phyloP scores from a whole-genome alignment of 2,797 vertebrate species.

The Macrochelys suwanniensis region DNA sequence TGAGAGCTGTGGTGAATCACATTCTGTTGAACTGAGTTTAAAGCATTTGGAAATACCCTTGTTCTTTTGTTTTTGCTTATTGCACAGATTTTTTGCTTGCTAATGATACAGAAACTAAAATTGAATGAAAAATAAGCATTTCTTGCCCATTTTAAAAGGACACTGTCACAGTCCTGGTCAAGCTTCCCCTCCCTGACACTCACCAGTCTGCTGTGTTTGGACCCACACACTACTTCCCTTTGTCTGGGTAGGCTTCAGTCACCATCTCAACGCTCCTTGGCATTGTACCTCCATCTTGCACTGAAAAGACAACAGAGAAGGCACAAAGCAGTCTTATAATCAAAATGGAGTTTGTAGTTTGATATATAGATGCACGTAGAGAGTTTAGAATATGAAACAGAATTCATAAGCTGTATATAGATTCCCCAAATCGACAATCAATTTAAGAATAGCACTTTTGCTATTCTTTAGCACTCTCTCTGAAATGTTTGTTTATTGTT shows the following conservation, averaged over 20 bases:
- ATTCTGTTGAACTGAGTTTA: constrained; percentile 57
- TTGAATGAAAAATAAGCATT: constrained; percentile 52
- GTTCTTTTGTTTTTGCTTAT: constrained; percentile 46
- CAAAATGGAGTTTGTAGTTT: not conserved
- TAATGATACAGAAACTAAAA: constrained; percentile 43
- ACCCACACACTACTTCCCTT: not conserved
- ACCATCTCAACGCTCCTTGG: not conserved
- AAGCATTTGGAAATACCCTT: constrained; percentile 56
- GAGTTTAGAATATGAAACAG: not conserved
- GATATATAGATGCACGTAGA: not conserved
- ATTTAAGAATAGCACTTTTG: not conserved
- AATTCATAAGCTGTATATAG: not conserved
- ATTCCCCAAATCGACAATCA: not conserved
- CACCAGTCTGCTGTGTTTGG: not conserved
- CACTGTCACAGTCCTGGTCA: constrained; percentile 32
- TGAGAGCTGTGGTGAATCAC: constrained; percentile 53
- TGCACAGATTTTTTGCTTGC: constrained; percentile 12
- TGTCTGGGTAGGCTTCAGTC: not conserved
- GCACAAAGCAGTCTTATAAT: not conserved
- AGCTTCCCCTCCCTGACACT: not conserved
- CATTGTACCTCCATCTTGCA: not conserved
- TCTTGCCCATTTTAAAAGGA: constrained; percentile 54
- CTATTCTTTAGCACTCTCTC: too few relatives aligned
- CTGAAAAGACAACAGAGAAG: not conserved
- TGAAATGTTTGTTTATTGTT: not conserved